Evolutionary conservation across 2,113 vertebrate species (phyloP).

Genomic region (Ascaphus truei): DNA sequence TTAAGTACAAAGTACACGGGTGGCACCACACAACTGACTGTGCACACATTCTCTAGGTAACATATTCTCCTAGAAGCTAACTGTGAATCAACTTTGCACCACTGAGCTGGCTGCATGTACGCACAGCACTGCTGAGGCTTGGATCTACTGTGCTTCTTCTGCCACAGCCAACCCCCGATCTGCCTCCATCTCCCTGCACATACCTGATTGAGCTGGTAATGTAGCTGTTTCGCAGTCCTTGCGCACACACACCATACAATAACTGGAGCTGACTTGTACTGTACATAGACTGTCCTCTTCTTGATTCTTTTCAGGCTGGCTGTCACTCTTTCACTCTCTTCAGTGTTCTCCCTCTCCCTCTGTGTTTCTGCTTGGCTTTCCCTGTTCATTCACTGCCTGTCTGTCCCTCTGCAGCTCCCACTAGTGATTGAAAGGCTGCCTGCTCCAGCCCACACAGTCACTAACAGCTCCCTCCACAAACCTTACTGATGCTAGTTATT

Average conservation of each 20-base stretch:
- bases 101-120: no score
- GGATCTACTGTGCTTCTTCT: neutral
- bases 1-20: no score
- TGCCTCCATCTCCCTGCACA: neutral
- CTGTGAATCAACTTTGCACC: no score
- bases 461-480: neutral
- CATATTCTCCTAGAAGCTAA: no score
- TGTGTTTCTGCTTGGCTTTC: neutral
- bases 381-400: neutral
- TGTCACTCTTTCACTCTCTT: neutral
- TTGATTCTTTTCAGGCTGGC: no score
- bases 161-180: neutral
- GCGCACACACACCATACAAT: neutral
- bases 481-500: neutral
- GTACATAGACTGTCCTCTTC: neutral
- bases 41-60: no score
- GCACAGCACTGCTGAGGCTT: no score
- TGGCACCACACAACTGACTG: no score
- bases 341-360: neutral
- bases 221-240: neutral
- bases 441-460: neutral
- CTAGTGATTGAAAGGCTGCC: constrained; percentile 12
- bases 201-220: neutral
- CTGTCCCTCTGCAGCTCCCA: constrained; percentile 21
- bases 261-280: neutral